phyloP scores from a whole-genome alignment of 2,888 invertebrate genomes.

The Lithophane ornitopus region DNA sequence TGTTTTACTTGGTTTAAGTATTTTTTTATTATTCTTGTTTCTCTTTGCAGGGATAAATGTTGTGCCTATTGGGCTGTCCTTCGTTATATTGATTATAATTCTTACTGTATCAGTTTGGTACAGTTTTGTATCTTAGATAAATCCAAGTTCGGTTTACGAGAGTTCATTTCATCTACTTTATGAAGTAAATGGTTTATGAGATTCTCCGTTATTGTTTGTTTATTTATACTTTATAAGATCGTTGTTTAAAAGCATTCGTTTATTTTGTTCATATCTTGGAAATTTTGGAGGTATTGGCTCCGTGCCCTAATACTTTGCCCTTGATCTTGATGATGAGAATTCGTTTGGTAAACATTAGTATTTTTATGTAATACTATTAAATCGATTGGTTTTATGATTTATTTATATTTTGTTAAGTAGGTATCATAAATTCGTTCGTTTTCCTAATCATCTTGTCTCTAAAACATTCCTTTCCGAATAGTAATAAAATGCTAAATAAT shows the following conservation, averaged over 20 bases:
- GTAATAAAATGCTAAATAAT: no score
- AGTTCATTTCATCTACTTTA: background rate
- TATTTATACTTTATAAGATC: conserved; percentile 36
- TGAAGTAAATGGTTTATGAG: conserved; percentile 1
- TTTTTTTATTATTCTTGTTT: conserved; percentile 35
- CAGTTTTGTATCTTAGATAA: conserved; percentile 8
- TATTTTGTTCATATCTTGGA: conserved; percentile 61
- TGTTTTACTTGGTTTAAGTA: conserved; percentile 32
- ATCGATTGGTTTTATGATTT: conserved; percentile 36
- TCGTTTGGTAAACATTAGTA: conserved; percentile 63
- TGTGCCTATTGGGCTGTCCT: conserved; percentile 12
- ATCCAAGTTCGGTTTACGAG: background rate
- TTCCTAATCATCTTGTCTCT: background rate
- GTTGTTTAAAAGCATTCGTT: conserved; percentile 54
- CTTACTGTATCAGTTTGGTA: background rate
- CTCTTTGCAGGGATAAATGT: conserved; percentile 4
- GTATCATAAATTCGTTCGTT: background rate
- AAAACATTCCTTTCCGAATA: background rate
- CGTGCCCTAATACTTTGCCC: conserved; percentile 67
- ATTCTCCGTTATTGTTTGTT: conserved; percentile 45
- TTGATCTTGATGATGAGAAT: conserved; percentile 70
- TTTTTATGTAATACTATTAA: conserved; percentile 50
- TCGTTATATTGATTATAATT: conserved; percentile 29
- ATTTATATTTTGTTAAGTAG: conserved; percentile 1
- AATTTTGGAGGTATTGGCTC: conserved; percentile 69